These are phyloP conservation scores for Sylvicapra grimmia DNA, from an alignment of 2,113 vertebrate genomes.

Conservation along the genomic window DNA sequence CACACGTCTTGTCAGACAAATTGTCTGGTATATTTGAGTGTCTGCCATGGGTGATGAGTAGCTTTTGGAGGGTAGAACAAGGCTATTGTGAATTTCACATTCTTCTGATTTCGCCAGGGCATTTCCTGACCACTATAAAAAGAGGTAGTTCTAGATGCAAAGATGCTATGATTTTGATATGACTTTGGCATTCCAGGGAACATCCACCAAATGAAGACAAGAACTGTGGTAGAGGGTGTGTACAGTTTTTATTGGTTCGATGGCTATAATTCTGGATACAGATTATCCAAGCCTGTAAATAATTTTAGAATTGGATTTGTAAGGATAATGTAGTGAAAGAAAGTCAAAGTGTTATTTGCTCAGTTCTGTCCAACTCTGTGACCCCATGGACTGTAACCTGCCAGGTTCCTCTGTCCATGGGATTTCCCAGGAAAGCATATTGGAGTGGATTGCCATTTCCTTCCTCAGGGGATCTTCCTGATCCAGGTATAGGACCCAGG, in stretches of 20 bases:
- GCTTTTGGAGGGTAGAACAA: not conserved
- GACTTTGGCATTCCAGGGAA: slow-evolving; percentile 37
- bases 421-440: not conserved
- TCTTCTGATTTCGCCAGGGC: slow-evolving; percentile 50
- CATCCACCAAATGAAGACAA: not conserved
- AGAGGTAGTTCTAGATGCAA: slow-evolving; percentile 37
- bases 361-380: not conserved
- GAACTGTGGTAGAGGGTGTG: not conserved
- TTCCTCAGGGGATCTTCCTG: not conserved
- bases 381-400: not conserved
- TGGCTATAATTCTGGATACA: slow-evolving; percentile 28
- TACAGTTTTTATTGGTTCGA: not conserved
- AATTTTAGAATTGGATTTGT: not conserved
- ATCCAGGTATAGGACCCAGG: not conserved
- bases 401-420: not conserved
- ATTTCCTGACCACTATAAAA: slow-evolving; percentile 39
- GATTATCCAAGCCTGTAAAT: not conserved
- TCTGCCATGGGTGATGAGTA: slow-evolving; percentile 31
- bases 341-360: not conserved
- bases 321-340: not conserved
- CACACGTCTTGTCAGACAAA: slow-evolving; percentile 25
- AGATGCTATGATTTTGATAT: slow-evolving; percentile 38
- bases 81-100: slow-evolving; percentile 44
- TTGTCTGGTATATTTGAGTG: slow-evolving; percentile 48
- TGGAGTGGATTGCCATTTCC: not conserved